Base-by-base conservation (phyloP, 2,888 invertebrate genomes). In the Chesias legatella region DNA sequence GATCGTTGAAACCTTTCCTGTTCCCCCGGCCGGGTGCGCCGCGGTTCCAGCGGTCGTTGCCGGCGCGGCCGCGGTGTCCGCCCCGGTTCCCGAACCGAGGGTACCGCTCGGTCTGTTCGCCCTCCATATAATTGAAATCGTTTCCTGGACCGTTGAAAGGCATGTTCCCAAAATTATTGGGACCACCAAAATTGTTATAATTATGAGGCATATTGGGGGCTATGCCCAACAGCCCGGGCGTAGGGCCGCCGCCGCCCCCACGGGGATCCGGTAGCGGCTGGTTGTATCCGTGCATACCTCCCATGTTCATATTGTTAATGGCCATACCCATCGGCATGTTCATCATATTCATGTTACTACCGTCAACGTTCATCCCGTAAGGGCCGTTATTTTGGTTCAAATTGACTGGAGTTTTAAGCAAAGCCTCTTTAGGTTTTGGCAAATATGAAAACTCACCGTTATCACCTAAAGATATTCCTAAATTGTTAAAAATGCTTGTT, bases 401-500 rank as follows among this genome's bases (percentile, higher is more conserved):
- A 63, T 67, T 83, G 29, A 67, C 49, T 7, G 85, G 88, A 8
- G 86, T 84, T 71, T 86, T 83, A 20, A 88, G 63, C 58, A 86
- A 71, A 17, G 77, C 78, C 60, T 86, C 88, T 58, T 89, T 88
- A 10, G 82, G 86, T 64, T 85, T 82, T 25, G 84, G 81, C 53
- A 86, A 63, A 66, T 84, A 80, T 4, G 79, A 75, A 62, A 90
- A 90, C 58, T 90, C 88, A 3, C 90, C 91, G 54, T 88, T 90
- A 51, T 91, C 91, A 53, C 86, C 88, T 25, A 91, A 79, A 34
- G 85, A 80, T 39, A 91, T 84, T 9, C 92, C 92, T 48, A 93
- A 77, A 70, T 91, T 92, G 2, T 89, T 83, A 47, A 93, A 86
- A 58, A 93, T 91, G 57, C 85, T 90, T 55, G 90, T 86, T 39